Percentiles rank a stretch among this genome's conserved stretches.
phyloP scores from a whole-genome alignment of 2,113 vertebrate genomes.

The Rutilus rutilus region DNA sequence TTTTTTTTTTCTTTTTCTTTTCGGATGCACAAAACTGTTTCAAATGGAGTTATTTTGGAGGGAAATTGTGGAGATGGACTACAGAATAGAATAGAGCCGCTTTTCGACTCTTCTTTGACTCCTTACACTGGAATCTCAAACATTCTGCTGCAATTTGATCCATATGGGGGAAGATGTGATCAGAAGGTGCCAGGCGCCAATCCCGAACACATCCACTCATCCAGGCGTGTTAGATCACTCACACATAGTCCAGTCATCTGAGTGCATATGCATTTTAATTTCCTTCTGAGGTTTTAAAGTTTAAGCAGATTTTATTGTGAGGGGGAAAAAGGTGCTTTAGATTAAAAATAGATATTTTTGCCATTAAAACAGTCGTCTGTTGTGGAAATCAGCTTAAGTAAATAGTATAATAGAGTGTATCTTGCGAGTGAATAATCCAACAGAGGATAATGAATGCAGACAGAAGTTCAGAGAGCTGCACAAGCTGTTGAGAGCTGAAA shows the following conservation, averaged over 20 bases:
- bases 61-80: neutral
- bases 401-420: neutral
- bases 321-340: neutral
- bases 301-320: neutral
- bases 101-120: conserved; percentile 64
- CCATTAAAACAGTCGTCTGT: neutral
- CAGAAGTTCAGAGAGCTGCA: conserved; percentile 4
- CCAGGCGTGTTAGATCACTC: neutral
- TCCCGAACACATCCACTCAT: conserved; percentile 29
- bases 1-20: neutral
- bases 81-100: neutral
- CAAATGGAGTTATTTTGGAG: neutral
- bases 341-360: neutral
- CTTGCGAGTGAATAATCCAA: neutral
- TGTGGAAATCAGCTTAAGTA: neutral
- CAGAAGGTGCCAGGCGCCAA: conserved; percentile 77
- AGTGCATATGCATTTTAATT: neutral
- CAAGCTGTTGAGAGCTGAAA: conserved; percentile 69
- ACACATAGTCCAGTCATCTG: neutral
- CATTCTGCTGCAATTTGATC: conserved; percentile 86
- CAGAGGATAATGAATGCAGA: conserved; percentile 32
- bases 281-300: neutral
- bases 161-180: conserved; percentile 80
- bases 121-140: conserved; percentile 88
- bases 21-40: neutral